Evolutionary conservation across 2,888 invertebrate genomes (phyloP).

Genomic region (Stegophylla sp.): DNA sequence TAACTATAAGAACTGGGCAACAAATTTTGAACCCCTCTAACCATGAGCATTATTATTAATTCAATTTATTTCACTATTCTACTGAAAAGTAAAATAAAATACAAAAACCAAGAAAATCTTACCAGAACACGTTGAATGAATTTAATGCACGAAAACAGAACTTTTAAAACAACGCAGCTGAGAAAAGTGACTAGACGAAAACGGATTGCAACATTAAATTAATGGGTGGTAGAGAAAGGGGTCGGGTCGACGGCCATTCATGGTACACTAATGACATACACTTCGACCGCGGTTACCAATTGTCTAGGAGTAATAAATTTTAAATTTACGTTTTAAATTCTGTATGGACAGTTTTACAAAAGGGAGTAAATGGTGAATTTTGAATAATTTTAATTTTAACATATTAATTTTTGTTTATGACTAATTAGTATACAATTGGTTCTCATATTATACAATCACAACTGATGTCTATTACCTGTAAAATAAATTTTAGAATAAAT

Average conservation of each 20-base stretch:
- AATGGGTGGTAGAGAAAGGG: slow-evolving; percentile 35
- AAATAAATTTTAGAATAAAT: too few relatives aligned
- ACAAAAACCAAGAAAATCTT: not conserved
- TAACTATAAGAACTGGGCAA: not conserved
- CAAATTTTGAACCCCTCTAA: slow-evolving; percentile 2
- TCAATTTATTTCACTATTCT: too few relatives aligned
- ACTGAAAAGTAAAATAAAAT: too few relatives aligned
- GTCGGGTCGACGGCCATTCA: slow-evolving; percentile 53
- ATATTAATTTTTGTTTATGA: too few relatives aligned
- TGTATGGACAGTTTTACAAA: too few relatives aligned
- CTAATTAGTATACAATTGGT: too few relatives aligned
- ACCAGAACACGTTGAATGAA: slow-evolving; percentile 33
- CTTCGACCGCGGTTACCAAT: slow-evolving; percentile 35
- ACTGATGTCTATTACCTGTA: too few relatives aligned
- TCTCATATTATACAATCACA: too few relatives aligned
- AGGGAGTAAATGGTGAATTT: not conserved
- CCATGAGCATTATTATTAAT: too few relatives aligned
- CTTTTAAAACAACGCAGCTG: slow-evolving; percentile 24
- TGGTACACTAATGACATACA: slow-evolving; percentile 26
- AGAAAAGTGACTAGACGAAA: slow-evolving; percentile 59
- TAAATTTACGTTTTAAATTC: not conserved
- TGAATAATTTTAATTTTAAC: too few relatives aligned
- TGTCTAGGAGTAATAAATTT: slow-evolving; percentile 42
- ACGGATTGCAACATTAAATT: slow-evolving; percentile 51
- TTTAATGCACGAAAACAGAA: not conserved